Evolutionary conservation across 2,888 invertebrate genomes (phyloP), one percentile per base, ranked within the genome.

Genomic region (Meganola albula): DNA sequence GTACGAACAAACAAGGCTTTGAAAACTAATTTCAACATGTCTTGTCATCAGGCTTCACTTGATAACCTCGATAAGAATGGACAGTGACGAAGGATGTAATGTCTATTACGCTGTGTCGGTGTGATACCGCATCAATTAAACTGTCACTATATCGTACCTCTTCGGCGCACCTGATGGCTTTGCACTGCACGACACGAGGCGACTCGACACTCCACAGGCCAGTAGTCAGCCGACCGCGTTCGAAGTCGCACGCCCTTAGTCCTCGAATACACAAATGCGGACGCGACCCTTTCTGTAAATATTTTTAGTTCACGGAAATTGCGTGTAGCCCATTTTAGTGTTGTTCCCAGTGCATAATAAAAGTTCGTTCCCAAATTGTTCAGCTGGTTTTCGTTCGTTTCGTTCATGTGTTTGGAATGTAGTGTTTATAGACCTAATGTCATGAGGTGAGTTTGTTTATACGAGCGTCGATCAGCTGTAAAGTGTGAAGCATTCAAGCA

Each of bases 261-360:
- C 66, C 63, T 54, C 58, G 40, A 40, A 31, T 30, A 40, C 35
- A 37, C 45, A 41, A 43, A 46, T 48, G 46, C 50, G 53, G 53
- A 50, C 60, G 64, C 63, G 66, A 70, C 73, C 70, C 71, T 68
- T 67, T 65, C 59, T 69, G 58, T 58, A 63, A 75, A 74, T 74
- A 79, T 77, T 75, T 77, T 75, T 75, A 74, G 67, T 72, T 56
- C 57, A 53, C 68, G 72, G 67, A 70, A 72, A 76, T 65, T 61
- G 68, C 63, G 72, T 74, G 71, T 64, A 58, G 51, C 50, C 38
- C 32, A 52, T 48, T 54, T 48, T 37, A 40, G 46, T 59, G 57
- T 48, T 51, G 48, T 51, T 47, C 54, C 48, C 43, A 53, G 60
- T 60, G 55, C 50, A 52, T 53, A 56, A 60, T 67, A 69, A 63